These are phyloP conservation scores for Podabrus alpinus DNA, from an alignment of 2,888 invertebrate species.

Conservation along the genomic window DNA sequence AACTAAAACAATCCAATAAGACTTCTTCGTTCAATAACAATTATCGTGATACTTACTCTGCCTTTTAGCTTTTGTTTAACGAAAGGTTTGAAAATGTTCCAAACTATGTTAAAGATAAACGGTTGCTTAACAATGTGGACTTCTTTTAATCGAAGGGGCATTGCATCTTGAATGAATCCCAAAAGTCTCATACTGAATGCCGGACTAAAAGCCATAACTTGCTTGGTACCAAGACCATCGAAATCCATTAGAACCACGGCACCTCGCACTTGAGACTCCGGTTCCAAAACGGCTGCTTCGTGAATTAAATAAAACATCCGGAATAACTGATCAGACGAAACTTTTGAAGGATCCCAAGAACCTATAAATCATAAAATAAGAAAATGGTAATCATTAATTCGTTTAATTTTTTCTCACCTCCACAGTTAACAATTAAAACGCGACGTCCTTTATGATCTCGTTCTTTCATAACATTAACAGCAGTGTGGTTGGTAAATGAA, in stretches of 20 bases:
- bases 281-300: conserved; percentile 75
- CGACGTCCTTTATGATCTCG: conserved; percentile 78
- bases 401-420: conserved; percentile 59
- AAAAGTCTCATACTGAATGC: conserved; percentile 76
- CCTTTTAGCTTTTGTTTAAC: conserved; percentile 76
- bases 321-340: conserved; percentile 76
- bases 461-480: conserved; percentile 77
- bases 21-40: neutral
- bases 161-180: conserved; percentile 84
- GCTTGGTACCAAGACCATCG: conserved; percentile 75
- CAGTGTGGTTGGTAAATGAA: conserved; percentile 71
- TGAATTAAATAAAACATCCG: conserved; percentile 81
- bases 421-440: conserved; percentile 73
- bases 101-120: conserved; percentile 81
- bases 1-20: conserved; percentile 60
- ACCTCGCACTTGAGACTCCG: conserved; percentile 79
- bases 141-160: conserved; percentile 83
- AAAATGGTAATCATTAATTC: neutral
- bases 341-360: conserved; percentile 75
- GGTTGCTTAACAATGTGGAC: conserved; percentile 87
- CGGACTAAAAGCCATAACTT: conserved; percentile 72
- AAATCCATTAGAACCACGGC: conserved; percentile 85
- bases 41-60: conserved; percentile 62
- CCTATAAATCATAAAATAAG: conserved; percentile 50
- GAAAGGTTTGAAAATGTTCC: conserved; percentile 84